phyloP scores from a whole-genome alignment of 2,113 vertebrate species.

The Daphoenositta chrysoptera region DNA sequence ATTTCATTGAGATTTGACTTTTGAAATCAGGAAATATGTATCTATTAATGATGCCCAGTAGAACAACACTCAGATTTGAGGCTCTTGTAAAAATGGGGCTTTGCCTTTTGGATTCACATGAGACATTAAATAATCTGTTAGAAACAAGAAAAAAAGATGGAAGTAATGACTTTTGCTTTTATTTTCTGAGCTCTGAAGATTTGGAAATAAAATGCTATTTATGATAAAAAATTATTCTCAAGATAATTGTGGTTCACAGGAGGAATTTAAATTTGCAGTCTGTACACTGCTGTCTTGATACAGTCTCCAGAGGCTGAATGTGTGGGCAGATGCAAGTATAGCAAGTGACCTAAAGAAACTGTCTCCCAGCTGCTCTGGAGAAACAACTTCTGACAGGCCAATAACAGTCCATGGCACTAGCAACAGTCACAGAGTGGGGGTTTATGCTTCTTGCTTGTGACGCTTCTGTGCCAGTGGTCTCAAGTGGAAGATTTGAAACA shows the following conservation, averaged over 20 bases:
- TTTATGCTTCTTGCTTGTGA: background rate
- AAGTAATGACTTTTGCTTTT: background rate
- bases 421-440: background rate
- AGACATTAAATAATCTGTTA: background rate
- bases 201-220: background rate
- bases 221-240: slow-evolving; percentile 4
- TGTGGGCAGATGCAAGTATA: background rate
- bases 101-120: background rate
- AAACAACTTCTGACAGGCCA: background rate
- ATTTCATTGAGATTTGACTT: background rate
- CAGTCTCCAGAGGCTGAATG: background rate
- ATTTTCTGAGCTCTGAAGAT: background rate
- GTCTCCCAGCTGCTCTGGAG: background rate
- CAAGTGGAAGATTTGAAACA: background rate
- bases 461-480: background rate
- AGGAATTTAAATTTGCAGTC: background rate
- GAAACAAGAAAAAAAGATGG: background rate
- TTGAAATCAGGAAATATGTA: background rate
- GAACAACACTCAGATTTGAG: background rate
- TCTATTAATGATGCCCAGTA: background rate
- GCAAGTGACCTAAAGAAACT: background rate
- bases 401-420: background rate
- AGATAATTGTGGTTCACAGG: background rate
- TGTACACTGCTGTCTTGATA: background rate
- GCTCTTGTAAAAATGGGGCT: background rate